Percentiles rank a stretch among this genome's conserved stretches.
Evolutionary conservation across 1,140 invertebrate genomes (phyloP).

Genomic region (Cheumatopsyche charites): DNA sequence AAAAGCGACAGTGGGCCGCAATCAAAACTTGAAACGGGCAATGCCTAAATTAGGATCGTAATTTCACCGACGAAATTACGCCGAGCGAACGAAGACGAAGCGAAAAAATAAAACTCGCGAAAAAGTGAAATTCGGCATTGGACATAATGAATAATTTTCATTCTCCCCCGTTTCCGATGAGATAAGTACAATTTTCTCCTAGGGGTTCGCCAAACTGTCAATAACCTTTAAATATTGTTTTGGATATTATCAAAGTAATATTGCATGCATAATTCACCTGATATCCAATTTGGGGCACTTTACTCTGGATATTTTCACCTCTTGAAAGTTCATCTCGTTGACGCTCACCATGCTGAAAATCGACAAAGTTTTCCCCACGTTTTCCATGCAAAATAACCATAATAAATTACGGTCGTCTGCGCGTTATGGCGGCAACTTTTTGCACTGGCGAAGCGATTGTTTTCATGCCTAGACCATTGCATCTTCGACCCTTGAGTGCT

Average conservation of each 20-base stretch:
- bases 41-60: conserved; percentile 17
- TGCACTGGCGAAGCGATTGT: background rate
- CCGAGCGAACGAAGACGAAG: background rate
- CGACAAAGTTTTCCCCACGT: conserved; percentile 30
- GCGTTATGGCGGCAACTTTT: conserved; percentile 20
- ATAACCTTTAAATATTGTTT: too few relatives aligned
- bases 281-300: too few relatives aligned
- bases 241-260: too few relatives aligned
- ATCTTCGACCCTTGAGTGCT: conserved; percentile 1
- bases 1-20: conserved; percentile 15
- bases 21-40: conserved; percentile 21
- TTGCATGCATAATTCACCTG: too few relatives aligned
- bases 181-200: too few relatives aligned
- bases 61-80: conserved; percentile 15
- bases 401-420: conserved; percentile 37
- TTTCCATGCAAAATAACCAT: conserved; percentile 35
- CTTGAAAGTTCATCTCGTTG: conserved; percentile 28
- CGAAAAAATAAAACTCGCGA: conserved; percentile 1
- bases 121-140: too few relatives aligned
- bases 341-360: conserved; percentile 32
- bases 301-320: too few relatives aligned
- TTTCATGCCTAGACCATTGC: background rate
- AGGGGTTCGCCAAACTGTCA: too few relatives aligned
- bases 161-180: too few relatives aligned
- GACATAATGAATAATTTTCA: too few relatives aligned